phyloP scores from a whole-genome alignment of 2,888 invertebrate species.

The Ichneumoninae sp. region DNA sequence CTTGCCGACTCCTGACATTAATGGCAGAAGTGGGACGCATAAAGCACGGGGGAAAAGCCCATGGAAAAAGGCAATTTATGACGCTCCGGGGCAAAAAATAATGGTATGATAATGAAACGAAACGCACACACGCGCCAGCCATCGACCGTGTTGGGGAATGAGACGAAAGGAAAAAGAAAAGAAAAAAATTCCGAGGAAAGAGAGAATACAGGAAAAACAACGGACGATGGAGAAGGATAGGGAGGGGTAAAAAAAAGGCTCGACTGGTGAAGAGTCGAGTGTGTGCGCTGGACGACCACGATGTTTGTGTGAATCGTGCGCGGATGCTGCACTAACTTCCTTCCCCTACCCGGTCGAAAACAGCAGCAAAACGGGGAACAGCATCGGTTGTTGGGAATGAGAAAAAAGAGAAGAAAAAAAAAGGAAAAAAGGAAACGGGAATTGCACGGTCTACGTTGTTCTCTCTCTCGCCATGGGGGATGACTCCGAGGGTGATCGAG shows the following conservation, averaged over 20 bases:
- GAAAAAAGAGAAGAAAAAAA: conserved; percentile 32
- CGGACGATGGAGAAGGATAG: conserved; percentile 18
- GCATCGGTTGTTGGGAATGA: conserved; percentile 51
- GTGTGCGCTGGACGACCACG: conserved; percentile 61
- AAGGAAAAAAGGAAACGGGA: conserved; percentile 51
- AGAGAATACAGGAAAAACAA: conserved; percentile 5
- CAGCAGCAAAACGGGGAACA: conserved; percentile 70
- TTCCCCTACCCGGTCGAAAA: conserved; percentile 77
- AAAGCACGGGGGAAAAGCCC: conserved; percentile 78
- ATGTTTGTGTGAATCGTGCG: conserved; percentile 72
- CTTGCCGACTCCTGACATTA: conserved; percentile 76
- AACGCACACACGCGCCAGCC: conserved; percentile 68
- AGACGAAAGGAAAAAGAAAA: conserved; percentile 22
- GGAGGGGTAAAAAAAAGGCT: conserved; percentile 43
- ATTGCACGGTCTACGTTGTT: conserved; percentile 40
- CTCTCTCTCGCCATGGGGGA: conserved; percentile 74
- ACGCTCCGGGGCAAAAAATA: conserved; percentile 77
- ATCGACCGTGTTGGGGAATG: conserved; percentile 46
- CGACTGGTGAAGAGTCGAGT: conserved; percentile 63
- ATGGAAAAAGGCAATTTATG: conserved; percentile 81
- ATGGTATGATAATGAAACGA: conserved; percentile 82
- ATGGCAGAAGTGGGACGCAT: conserved; percentile 83
- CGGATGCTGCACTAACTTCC: conserved; percentile 75
- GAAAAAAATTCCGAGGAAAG: conserved; percentile 1
- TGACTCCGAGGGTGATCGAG: conserved; percentile 81